Base-by-base conservation (phyloP, 2,797 vertebrate species). In the Scyliorhinus canicula region DNA sequence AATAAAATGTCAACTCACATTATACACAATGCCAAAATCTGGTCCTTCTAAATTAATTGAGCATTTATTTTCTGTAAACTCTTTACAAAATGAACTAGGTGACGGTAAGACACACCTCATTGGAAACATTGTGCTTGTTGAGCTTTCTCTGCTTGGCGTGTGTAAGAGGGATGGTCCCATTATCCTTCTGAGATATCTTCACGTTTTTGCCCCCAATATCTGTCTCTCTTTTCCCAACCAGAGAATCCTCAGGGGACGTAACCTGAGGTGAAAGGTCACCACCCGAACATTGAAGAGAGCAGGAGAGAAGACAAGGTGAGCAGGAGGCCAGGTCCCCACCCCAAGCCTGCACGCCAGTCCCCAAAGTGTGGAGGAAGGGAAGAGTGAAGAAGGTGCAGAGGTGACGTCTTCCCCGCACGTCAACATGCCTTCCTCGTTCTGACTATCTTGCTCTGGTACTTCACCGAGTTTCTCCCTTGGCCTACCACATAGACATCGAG, bases 401-500 rank as follows among this genome's bases (percentile, higher is more conserved):
- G 79, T 47, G 44, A 82, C 47, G 79, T 24, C 79, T 24, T 82
- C 79, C 44, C 8, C 24, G 47, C 3, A 47, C 6, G 24, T 82
- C 57, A 90, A n/a, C 86, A 90, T 5, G 86, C n/a, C 50, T n/a
- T 90, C 86, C 86, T 90, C 1, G 95, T 95, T 77, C 95, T 95
- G 50, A 95, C 79, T n/a, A 95, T 95, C 40, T 74, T 95, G 77
- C 95, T 95, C 71, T 95, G 95, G 52, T 95, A 95, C 57, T 95
- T 95, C n/a, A 95, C 95, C 11, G 95, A 95, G 69, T 77, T 82
- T 11, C 95, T 95, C 35, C 95, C n/a, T 0, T 35, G 95, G n/a
- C 95, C 95, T 52, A 94, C 90, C 44, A 95, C 71, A 86, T 95
- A 95, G 55, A 95, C 60, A 14, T 95, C 95, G n/a, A 95, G 40